Base-by-base conservation (phyloP, 2,113 vertebrate genomes). In the Catharus bicknelli region DNA sequence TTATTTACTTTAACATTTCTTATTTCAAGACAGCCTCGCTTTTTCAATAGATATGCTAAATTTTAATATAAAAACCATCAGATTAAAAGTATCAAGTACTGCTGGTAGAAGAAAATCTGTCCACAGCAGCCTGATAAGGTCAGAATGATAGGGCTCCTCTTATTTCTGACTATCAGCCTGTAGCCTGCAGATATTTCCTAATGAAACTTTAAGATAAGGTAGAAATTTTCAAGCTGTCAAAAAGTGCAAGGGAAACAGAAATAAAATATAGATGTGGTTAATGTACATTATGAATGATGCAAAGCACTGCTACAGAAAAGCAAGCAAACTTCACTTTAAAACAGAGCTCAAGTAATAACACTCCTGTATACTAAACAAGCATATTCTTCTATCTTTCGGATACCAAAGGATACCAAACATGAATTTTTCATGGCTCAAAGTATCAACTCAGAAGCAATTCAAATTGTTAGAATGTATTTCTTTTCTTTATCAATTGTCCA, bases 151-250 rank as follows among this genome's bases (percentile, higher is more conserved):
- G 1, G 36, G 43, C 13, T 95, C 51, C 48, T 87, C 43, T 93
- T 96, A 92, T 90, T 96, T 94, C 94, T 87, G 34, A 93, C 72
- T 95, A 74, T 93, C 87, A 91, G 45, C 50, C 74, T 84, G 53
- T 38, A 74, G 59, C 90, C 94, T 95, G 70, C 38, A 93, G 95
- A 79, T 63, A 84, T 68, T 94, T 86, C 26, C 76, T 96, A 96
- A 96, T 81, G 83, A 96, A 97, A 96, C 43, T 76, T 85, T 34
- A 79, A 90, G 79, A 80, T 93, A 90, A 79, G 9, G 48, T 43
- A 94, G 96, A 68, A 95, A 90, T 73, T 94, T 94, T 93, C 53
- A 89, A 96, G 55, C 50, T 94, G n/a, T 88, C 94, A 96, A 87
- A 95, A 91, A 75, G 20, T 67, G 47, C 14, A 69, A 91, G 36